These are phyloP conservation scores for Cardinalis cardinalis DNA, from an alignment of 2,113 vertebrate species.

Conservation along the genomic window DNA sequence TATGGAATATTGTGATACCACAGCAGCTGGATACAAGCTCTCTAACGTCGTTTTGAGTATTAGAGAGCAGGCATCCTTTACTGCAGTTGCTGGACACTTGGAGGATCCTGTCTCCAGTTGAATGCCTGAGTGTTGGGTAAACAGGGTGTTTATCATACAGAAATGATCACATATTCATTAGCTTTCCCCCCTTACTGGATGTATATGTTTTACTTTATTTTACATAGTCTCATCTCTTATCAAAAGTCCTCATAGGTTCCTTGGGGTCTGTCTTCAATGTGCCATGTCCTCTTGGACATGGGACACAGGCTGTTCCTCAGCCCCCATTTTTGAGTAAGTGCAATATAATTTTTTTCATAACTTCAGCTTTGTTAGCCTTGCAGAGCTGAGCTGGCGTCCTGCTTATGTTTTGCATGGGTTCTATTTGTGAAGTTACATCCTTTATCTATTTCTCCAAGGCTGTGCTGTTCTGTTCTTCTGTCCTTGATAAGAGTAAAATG, in stretches of 20 bases:
- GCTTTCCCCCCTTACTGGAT: too few species aligned
- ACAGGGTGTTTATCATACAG: not conserved
- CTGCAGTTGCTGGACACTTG: not conserved
- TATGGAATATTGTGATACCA: not conserved
- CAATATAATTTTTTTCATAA: not conserved
- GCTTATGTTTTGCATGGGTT: not conserved
- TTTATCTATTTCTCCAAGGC: not conserved
- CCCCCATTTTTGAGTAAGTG: fast-evolving
- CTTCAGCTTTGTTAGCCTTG: not conserved
- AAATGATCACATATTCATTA: not conserved
- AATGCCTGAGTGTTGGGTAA: fast-evolving
- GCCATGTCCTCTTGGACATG: not conserved
- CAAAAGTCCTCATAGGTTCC: not conserved
- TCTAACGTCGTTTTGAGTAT: not conserved
- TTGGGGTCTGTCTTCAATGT: not conserved
- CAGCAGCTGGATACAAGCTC: not conserved
- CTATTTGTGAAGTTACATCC: not conserved
- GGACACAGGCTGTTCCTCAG: not conserved
- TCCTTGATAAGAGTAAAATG: not conserved
- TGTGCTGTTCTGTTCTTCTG: not conserved
- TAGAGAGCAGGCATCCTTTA: not conserved
- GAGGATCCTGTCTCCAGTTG: fast-evolving
- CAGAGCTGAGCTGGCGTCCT: not conserved
- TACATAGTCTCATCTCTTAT: not conserved
- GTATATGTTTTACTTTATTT: not conserved